Conservation (phyloP, 1,140 invertebrate genomes). For the Brachionus paranguensis region DNA sequence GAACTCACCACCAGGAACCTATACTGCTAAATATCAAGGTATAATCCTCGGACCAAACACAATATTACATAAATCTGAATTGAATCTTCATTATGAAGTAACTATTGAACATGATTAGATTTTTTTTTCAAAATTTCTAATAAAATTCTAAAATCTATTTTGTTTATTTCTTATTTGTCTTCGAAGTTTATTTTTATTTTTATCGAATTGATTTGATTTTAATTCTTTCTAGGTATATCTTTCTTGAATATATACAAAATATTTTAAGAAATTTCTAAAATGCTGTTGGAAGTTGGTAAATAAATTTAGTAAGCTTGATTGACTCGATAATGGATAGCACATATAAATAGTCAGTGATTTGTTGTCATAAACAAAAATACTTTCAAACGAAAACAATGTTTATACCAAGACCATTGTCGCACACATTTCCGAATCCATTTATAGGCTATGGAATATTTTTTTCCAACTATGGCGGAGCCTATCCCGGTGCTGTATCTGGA, state of each 20-base stretch:
- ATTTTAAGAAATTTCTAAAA: neutral
- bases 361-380: neutral
- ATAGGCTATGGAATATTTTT: conserved; percentile 23
- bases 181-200: neutral
- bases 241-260: neutral
- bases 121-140: neutral
- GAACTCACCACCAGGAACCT: neutral
- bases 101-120: neutral
- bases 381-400: neutral
- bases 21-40: neutral
- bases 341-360: neutral
- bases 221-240: neutral
- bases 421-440: conserved; percentile 19
- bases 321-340: neutral
- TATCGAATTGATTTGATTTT: neutral
- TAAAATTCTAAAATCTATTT: neutral
- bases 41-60: neutral
- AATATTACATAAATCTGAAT: neutral
- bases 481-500: neutral
- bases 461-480: neutral
- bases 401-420: conserved; percentile 7
- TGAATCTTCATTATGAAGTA: neutral
- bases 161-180: neutral
- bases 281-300: neutral
- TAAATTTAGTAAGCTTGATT: neutral